phyloP scores from a whole-genome alignment of 2,888 invertebrate genomes.

The Agriotes lineatus region DNA sequence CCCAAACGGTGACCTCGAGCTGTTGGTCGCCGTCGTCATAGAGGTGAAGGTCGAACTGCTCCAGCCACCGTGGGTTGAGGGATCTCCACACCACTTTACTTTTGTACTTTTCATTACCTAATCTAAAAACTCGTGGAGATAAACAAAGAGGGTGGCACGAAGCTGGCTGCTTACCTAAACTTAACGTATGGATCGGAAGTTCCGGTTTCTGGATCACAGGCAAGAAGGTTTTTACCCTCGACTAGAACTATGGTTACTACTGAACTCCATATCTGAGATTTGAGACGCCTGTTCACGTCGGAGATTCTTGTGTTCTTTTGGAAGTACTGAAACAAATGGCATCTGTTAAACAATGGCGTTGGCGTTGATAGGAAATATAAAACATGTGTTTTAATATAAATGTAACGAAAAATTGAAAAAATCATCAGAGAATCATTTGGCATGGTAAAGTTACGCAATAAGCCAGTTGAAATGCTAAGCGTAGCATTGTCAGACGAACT shows the following conservation, averaged over 20 bases:
- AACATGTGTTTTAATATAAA: too few relatives aligned
- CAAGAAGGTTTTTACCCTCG: constrained; percentile 91
- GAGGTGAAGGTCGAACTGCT: constrained; percentile 96
- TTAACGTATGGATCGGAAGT: constrained; percentile 95
- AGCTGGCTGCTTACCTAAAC: constrained; percentile 77
- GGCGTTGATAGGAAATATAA: too few relatives aligned
- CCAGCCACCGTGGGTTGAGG: constrained; percentile 92
- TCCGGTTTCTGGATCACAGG: constrained; percentile 90
- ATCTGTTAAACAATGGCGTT: too few relatives aligned
- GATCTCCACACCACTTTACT: constrained; percentile 91
- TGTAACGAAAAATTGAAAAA: too few relatives aligned
- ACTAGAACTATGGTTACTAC: constrained; percentile 97
- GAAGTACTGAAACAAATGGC: constrained; percentile 76
- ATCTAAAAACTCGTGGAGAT: constrained; percentile 68
- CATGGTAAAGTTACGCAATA: too few relatives aligned
- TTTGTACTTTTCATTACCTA: constrained; percentile 98
- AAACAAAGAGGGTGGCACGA: neutral
- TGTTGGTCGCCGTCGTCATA: constrained; percentile 94
- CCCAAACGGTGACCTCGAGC: constrained; percentile 93
- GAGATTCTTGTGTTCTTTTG: constrained; percentile 81
- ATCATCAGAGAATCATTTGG: too few relatives aligned
- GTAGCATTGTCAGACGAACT: too few relatives aligned
- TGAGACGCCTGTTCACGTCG: constrained; percentile 86
- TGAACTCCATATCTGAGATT: constrained; percentile 97
- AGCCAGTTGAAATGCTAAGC: too few relatives aligned